phyloP scores from a whole-genome alignment of 2,113 vertebrate species.

The Sterrhoptilus dennistouni region DNA sequence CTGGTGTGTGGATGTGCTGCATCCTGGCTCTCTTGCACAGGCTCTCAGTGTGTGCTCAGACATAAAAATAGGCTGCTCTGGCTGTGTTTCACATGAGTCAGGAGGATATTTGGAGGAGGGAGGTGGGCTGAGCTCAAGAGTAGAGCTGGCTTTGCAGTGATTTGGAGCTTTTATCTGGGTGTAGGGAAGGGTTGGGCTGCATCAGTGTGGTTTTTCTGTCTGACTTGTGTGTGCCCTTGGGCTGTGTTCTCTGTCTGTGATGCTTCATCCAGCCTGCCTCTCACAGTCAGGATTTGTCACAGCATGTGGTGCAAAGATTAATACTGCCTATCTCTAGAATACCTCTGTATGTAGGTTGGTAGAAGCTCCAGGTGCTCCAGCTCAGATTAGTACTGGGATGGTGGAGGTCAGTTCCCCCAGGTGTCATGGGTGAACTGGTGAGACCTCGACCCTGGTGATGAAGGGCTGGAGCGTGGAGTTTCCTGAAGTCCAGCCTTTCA shows the following conservation, averaged over 20 bases:
- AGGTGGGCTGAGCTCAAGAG: slow-evolving; percentile 38
- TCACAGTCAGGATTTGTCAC: neutral
- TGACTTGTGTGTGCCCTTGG: neutral
- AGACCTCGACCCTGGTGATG: neutral
- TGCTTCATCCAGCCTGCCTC: neutral
- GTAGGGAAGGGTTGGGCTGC: neutral
- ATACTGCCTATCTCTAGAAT: neutral
- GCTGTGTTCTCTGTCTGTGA: neutral
- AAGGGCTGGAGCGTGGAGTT: neutral
- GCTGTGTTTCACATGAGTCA: slow-evolving; percentile 5
- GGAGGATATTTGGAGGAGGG: slow-evolving; percentile 36
- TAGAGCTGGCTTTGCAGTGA: neutral
- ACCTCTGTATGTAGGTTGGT: neutral
- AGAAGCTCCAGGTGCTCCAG: neutral
- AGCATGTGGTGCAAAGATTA: neutral
- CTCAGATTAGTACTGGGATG: neutral
- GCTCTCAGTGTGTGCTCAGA: neutral
- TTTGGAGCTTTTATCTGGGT: neutral
- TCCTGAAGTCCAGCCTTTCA: neutral
- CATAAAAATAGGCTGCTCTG: slow-evolving; percentile 25
- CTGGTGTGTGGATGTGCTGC: neutral
- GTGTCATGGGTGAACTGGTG: neutral
- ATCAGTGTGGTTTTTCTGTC: neutral
- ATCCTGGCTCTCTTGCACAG: neutral
- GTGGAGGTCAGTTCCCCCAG: neutral